Conservation (phyloP, 2,113 vertebrate genomes). For the Phasianus colchicus region DNA sequence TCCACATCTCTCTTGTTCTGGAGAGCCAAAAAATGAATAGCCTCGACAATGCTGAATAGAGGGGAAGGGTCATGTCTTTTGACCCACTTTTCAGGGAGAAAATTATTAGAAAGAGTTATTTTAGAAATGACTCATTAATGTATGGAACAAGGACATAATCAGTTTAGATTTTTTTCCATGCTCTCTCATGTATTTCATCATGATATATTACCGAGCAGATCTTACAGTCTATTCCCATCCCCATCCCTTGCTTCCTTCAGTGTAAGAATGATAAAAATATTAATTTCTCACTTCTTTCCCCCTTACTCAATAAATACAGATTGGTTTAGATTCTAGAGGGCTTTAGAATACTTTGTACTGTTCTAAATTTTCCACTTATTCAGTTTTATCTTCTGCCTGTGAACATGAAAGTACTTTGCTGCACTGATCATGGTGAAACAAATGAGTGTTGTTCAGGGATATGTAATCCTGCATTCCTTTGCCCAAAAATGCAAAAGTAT, state of each 20-base stretch:
- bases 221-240: neutral
- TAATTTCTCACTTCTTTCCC: neutral
- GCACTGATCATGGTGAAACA: neutral
- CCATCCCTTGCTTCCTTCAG: neutral
- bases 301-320: neutral
- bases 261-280: neutral
- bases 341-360: neutral
- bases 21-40: neutral
- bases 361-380: neutral
- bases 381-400: neutral
- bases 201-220: neutral
- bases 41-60: neutral
- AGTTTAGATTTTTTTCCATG: neutral
- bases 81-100: neutral
- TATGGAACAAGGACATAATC: neutral
- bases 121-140: neutral
- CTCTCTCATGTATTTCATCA: neutral
- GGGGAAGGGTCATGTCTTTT: neutral
- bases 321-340: neutral
- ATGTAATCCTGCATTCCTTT: neutral
- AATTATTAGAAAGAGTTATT: neutral
- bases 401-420: neutral
- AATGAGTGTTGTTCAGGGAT: rapidly evolving
- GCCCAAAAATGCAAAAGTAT: neutral
- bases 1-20: neutral